Base-by-base conservation (phyloP, 2,113 vertebrate genomes). In the Montifringilla adamsi region DNA sequence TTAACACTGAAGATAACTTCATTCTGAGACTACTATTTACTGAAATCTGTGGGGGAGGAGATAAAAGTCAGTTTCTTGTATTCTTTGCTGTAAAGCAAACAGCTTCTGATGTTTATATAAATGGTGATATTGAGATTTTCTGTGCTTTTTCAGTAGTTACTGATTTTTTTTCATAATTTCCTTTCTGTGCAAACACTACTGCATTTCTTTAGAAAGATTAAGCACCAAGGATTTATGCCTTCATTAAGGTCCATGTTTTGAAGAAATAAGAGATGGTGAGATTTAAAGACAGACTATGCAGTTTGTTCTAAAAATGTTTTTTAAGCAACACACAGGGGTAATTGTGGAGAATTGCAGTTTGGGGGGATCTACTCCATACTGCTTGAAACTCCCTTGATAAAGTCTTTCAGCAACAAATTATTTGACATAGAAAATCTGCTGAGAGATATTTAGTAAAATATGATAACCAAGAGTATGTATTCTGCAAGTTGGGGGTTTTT, bases 191-290 rank as follows among this genome's bases (percentile, higher is more conserved):
- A 91, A 89, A 87, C 84, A 87, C 62, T 70, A 67, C 28, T 55
- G 37, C 53, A 47, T 88, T 95, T 95, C 69, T 91, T 91, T 20
- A 80, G 64, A 55, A 92, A 84, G 43, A 86, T 66, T 78, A 55
- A 84, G 64, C 59, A 86, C 35, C 55, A 43, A 92, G 52, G 76
- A 94, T 70, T 89, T 92, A 94, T 84, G 69, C 37, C 15, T 83
- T 94, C 78, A 93, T 72, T 81, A 89, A 79, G 20, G 62, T 56
- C 46, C 31, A 19, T 53, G 39, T 26, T 95, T 78, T 88, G 64
- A 81, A 90, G 89, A 92, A 93, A 88, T 53, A 93, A 60, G 56
- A 76, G 56, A 87, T 39, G 58, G 50, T 20, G 11, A 56, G 58
- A 37, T 50, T 60, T 67, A 67, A 87, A 75, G 18, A 62, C 0